Percentiles rank a stretch among this genome's conserved stretches.
phyloP scores from a whole-genome alignment of 2,113 vertebrate species.

The zebrafish (Danio rerio) region GRCz12tu NC_133181.1:45547501-45548000 shows the following conservation, averaged over 20 bases:
- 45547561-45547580: background rate
- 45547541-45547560: background rate
- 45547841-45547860: too few relatives aligned
- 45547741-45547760: slow-evolving; percentile 22
- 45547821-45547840: background rate
- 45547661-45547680: background rate
- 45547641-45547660: too few relatives aligned
- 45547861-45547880: too few relatives aligned
- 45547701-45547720: background rate
- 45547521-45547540: background rate
- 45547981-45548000: too few relatives aligned
- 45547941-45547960: too few relatives aligned
- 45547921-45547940: too few relatives aligned
- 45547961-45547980: too few relatives aligned
- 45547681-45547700: background rate
- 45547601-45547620: background rate
- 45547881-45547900: too few relatives aligned
- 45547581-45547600: background rate
- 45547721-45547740: slow-evolving; percentile 7
- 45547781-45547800: slow-evolving; percentile 29
- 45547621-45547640: too few relatives aligned
- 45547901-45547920: too few relatives aligned
- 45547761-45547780: background rate
- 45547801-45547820: background rate
- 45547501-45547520: background rate